phyloP scores from a whole-genome alignment of 2,888 invertebrate genomes.

The Drosophila glabriapex region DNA sequence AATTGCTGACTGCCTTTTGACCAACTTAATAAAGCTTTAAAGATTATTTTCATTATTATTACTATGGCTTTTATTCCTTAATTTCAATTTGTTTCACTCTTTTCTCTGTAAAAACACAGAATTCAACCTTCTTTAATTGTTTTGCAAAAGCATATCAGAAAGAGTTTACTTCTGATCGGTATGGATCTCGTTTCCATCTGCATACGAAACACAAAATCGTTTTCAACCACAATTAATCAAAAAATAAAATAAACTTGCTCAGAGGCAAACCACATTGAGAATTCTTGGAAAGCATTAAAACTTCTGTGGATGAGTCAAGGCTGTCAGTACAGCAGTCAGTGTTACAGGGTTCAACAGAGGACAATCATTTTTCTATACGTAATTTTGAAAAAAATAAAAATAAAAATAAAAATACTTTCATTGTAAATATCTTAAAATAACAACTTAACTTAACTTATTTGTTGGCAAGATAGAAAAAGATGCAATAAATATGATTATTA shows the following conservation, averaged over 20 bases:
- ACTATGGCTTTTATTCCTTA: not conserved
- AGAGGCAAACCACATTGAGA: conserved; percentile 40
- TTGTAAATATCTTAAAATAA: not conserved
- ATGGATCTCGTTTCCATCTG: conserved; percentile 28
- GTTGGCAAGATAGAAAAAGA: not conserved
- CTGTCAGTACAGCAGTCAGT: conserved; percentile 10
- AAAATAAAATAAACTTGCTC: conserved; percentile 28
- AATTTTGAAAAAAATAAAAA: not conserved
- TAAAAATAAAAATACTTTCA: not conserved
- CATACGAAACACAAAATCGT: conserved; percentile 19
- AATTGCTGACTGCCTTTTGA: not conserved
- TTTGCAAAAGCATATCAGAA: conserved; percentile 31
- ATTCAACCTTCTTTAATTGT: conserved; percentile 52
- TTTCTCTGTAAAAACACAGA: conserved; percentile 37
- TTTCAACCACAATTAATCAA: conserved; percentile 62
- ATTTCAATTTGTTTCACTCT: not conserved
- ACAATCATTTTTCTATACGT: not conserved
- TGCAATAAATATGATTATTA: not conserved
- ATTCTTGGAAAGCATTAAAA: conserved; percentile 61
- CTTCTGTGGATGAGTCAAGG: conserved; percentile 47
- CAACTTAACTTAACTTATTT: not conserved
- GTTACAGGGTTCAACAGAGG: conserved; percentile 20
- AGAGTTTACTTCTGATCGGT: conserved; percentile 32
- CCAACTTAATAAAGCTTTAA: not conserved
- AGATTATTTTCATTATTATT: conserved; percentile 4